phyloP scores from a whole-genome alignment of 1,140 invertebrate genomes.

The Achatina immaculata region DNA sequence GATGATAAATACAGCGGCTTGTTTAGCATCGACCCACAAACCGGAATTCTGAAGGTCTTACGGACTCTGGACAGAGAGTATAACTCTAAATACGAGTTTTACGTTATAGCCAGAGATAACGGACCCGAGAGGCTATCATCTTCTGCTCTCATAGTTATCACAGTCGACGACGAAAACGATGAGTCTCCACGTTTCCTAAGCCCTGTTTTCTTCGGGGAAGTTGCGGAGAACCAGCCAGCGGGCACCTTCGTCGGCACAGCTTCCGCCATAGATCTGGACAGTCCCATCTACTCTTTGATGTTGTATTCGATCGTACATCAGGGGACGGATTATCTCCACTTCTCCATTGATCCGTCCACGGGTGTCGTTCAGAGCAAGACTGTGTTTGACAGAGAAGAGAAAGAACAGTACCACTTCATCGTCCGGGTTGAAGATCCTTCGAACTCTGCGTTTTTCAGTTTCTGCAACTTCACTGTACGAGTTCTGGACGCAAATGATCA shows the following conservation, averaged over 20 bases:
- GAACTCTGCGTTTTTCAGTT: slow-evolving; percentile 37
- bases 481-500: slow-evolving; percentile 68
- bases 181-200: slow-evolving; percentile 40
- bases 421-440: slow-evolving; percentile 50
- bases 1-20: slow-evolving; percentile 67
- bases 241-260: slow-evolving; percentile 42
- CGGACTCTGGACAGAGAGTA: slow-evolving; percentile 53
- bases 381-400: slow-evolving; percentile 51
- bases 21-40: slow-evolving; percentile 52
- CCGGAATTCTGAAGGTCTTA: slow-evolving; percentile 50
- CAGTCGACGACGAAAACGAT: slow-evolving; percentile 48
- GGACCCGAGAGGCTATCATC: slow-evolving; percentile 43
- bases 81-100: slow-evolving; percentile 48
- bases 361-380: slow-evolving; percentile 43
- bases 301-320: slow-evolving; percentile 28
- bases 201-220: slow-evolving; percentile 37
- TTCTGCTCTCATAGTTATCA: slow-evolving; percentile 35
- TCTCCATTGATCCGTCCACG: slow-evolving; percentile 44
- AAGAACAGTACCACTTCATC: slow-evolving; percentile 43
- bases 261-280: slow-evolving; percentile 40
- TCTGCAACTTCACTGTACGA: slow-evolving; percentile 56
- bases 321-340: slow-evolving; percentile 25
- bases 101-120: slow-evolving; percentile 53
- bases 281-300: slow-evolving; percentile 19
- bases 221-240: slow-evolving; percentile 44